Base-by-base conservation (phyloP, 2,797 vertebrate genomes). In the Leucoraja ocellata region DNA sequence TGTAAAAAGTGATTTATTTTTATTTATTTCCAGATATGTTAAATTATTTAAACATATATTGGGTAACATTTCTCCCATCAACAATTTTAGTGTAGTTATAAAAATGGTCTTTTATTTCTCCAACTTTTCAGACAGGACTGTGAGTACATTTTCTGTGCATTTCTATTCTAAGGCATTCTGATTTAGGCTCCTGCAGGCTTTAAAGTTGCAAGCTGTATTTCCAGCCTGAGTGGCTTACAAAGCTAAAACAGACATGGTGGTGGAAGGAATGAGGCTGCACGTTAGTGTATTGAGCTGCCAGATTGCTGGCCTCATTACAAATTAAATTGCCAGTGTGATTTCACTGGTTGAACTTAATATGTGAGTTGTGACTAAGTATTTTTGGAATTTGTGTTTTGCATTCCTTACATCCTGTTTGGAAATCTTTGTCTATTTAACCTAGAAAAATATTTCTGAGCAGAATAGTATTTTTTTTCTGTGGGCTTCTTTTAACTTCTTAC, bases 371-470 rank as follows among this genome's bases (percentile, higher is more conserved):
- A 76, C 90, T 74, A 13, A n/a, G 25, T 92, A 92, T 92, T 92
- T 92, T 39, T 74, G 90, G 71, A 92, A 92, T 92, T 92, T 58
- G 73, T 80, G 39, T 76, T 92, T 54, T 76, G 25, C 39, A 76
- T 92, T 92, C 90, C 23, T 74, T 46, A 28, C 18, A n/a, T 74
- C 73, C 68, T 68, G n/a, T 68, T 88, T 32, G 16, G 28, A 73
- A 92, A 92, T 23, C 71, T 18, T 13, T 91, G 73, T 46, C 71
- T 91, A 46, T 74, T 54, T 74, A 71, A 18, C 90, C 23, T 73
- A 25, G 25, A 92, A 92, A 76, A 25, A 76, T 46, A 92, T 76
- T 92, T 92, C 71, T 46, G 13, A 71, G 46, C 71, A 28, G 71
- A 58, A 18, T 13, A 23, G 68, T 36, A 73, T 76, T 92, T 92